phyloP scores from a whole-genome alignment of 2,113 vertebrate genomes.

The Bothrops jararaca region DNA sequence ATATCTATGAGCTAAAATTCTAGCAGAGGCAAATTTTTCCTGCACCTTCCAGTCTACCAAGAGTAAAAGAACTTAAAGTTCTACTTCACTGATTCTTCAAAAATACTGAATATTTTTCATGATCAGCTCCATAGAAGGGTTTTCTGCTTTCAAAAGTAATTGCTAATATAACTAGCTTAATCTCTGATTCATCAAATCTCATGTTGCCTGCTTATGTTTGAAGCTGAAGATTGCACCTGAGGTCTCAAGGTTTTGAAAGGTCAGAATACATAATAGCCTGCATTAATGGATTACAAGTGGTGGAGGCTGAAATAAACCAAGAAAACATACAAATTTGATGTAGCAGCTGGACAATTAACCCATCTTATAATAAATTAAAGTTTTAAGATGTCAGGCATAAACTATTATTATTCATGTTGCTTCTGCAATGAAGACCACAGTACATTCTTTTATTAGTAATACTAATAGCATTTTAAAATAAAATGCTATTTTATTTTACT shows the following conservation, averaged over 20 bases:
- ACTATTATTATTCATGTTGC: not conserved
- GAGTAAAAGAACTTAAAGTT: not conserved
- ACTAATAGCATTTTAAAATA: not conserved
- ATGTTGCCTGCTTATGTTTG: not conserved
- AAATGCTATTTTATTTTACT: no score
- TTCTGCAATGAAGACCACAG: not conserved
- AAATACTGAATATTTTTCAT: not conserved
- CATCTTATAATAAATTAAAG: not conserved
- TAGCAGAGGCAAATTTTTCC: not conserved
- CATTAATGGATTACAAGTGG: not conserved
- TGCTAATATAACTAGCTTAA: not conserved
- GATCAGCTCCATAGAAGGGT: not conserved
- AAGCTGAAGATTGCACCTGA: not conserved
- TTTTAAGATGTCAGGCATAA: not conserved
- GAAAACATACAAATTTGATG: not conserved
- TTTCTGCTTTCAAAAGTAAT: not conserved
- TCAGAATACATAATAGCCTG: not conserved
- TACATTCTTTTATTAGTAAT: not conserved
- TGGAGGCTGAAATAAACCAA: not conserved
- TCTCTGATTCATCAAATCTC: not conserved
- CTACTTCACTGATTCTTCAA: not conserved
- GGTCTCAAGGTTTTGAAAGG: not conserved
- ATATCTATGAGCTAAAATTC: not conserved
- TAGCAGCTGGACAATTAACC: not conserved
- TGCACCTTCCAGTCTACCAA: not conserved